Conservation (phyloP, 2,888 invertebrate genomes). For the Bugulina stolonifera region DNA sequence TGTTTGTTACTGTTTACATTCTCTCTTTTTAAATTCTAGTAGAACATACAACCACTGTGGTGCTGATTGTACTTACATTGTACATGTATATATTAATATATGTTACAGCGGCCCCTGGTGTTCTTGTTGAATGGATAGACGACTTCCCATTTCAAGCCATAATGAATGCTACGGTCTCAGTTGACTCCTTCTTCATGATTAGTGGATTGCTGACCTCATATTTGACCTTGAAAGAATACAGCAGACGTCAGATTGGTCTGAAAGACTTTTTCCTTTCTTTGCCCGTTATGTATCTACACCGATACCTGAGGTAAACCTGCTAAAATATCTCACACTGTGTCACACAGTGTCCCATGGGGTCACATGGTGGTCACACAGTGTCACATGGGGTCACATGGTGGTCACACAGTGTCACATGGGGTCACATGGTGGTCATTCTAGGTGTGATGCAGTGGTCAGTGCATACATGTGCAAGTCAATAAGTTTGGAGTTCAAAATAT, state of each 20-base stretch:
- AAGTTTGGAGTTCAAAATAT: no score
- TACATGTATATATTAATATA: no score
- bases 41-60: no score
- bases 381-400: neutral
- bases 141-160: conserved; percentile 12
- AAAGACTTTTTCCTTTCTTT: neutral
- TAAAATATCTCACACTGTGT: neutral
- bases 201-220: conserved; percentile 9
- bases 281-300: conserved; percentile 4
- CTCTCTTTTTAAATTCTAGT: no score
- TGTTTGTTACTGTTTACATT: no score
- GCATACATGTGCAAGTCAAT: no score
- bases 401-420: no score
- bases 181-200: conserved; percentile 23
- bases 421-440: no score
- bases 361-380: neutral
- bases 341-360: neutral
- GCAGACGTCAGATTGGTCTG: neutral
- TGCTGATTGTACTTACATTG: no score
- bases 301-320: conserved; percentile 14
- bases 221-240: neutral
- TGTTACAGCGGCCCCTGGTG: no score
- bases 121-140: neutral
- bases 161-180: conserved; percentile 9
- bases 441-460: no score